These are phyloP conservation scores for Spodoptera picta DNA, from an alignment of 2,888 invertebrate species.

Conservation along the genomic window DNA sequence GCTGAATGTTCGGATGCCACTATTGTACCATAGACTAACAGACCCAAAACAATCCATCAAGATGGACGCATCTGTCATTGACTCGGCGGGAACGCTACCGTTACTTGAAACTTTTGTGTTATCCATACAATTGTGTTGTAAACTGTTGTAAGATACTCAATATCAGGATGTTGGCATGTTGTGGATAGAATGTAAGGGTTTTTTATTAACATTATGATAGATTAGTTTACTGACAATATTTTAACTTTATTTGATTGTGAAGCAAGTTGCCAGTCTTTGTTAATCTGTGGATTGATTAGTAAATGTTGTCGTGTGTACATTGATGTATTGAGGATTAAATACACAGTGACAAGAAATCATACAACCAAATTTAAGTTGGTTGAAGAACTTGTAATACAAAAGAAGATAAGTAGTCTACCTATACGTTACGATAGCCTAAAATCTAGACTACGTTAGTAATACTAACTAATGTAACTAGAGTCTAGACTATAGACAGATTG, in stretches of 20 bases:
- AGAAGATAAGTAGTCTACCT: too few relatives aligned
- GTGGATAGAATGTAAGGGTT: slow-evolving; percentile 17
- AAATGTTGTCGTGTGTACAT: background rate
- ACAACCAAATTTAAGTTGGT: too few relatives aligned
- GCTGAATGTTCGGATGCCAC: slow-evolving; percentile 21
- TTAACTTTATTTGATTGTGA: slow-evolving; percentile 8
- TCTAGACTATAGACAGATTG: too few relatives aligned
- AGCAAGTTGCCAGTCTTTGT: slow-evolving; percentile 2
- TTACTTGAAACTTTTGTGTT: slow-evolving; percentile 45
- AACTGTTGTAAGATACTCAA: slow-evolving; percentile 39
- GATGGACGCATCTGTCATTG: slow-evolving; percentile 40
- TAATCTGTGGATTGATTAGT: too few relatives aligned
- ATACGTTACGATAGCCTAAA: too few relatives aligned
- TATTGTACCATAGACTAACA: slow-evolving; percentile 34
- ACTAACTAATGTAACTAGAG: too few relatives aligned
- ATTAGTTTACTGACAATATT: slow-evolving; percentile 23
- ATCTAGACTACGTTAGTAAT: too few relatives aligned
- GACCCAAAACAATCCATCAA: slow-evolving; percentile 56
- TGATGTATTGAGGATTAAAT: background rate
- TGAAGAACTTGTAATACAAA: too few relatives aligned
- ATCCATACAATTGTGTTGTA: slow-evolving; percentile 34
- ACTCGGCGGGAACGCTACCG: slow-evolving; percentile 51
- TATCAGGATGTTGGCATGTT: slow-evolving; percentile 38
- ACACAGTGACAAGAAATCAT: too few relatives aligned
- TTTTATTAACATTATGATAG: slow-evolving; percentile 27